A percentile compares a stretch with the other conserved stretches of the same genome.
These are phyloP conservation scores for Cottoperca gobio DNA, from an alignment of 2,797 vertebrate species.

Conservation along the genomic window DNA sequence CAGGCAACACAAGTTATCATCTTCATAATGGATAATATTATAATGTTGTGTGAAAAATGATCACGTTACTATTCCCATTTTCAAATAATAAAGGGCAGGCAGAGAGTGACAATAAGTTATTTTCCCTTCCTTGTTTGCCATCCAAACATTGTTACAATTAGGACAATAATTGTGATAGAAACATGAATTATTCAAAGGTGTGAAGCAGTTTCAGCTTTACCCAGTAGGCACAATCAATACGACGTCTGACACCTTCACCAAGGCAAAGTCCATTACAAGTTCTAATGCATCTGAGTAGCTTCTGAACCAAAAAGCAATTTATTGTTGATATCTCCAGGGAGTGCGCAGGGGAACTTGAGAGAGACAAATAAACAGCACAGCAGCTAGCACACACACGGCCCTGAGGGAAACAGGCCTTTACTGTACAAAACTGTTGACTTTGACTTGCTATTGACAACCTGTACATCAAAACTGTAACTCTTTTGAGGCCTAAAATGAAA, in stretches of 20 bases:
- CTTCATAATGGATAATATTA: constrained; percentile 77
- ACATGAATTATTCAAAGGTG: constrained; percentile 82
- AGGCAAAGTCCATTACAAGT: constrained; percentile 84
- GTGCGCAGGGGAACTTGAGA: constrained; percentile 65
- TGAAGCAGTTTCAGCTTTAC: constrained; percentile 73
- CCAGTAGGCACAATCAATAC: constrained; percentile 82
- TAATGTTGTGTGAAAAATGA: constrained; percentile 73
- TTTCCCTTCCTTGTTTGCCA: constrained; percentile 55
- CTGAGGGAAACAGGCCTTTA: constrained; percentile 57
- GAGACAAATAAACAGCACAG: constrained; percentile 76
- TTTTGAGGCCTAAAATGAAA: constrained; percentile 44
- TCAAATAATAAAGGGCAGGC: constrained; percentile 52
- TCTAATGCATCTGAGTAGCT: constrained; percentile 80
- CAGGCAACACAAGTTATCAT: constrained; percentile 81
- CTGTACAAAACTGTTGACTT: constrained; percentile 67
- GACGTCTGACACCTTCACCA: constrained; percentile 68
- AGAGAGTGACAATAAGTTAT: constrained; percentile 50
- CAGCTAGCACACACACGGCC: constrained; percentile 54
- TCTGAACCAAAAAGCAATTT: constrained; percentile 85
- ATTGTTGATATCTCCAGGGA: constrained; percentile 81
- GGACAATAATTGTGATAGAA: constrained; percentile 78
- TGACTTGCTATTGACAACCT: constrained; percentile 65
- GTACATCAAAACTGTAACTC: constrained; percentile 52
- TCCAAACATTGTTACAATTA: constrained; percentile 82
- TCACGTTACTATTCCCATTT: constrained; percentile 71